Evolutionary conservation across 1,140 invertebrate species (phyloP), one percentile per base, ranked within the genome.

Genomic region (Sinonovacula constricta): DNA sequence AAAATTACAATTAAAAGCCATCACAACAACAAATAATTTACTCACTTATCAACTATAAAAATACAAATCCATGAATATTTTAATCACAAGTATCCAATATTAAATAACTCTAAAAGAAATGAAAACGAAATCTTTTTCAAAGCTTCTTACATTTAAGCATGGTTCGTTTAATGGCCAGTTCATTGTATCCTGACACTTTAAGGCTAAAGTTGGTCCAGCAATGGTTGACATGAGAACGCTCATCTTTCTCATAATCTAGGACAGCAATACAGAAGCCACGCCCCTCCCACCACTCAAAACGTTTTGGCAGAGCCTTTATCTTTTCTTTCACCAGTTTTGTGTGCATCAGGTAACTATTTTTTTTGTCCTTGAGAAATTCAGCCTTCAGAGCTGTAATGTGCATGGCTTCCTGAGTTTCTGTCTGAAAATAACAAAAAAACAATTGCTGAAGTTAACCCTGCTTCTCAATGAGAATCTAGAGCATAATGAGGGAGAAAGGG

Each of bases 241-340:
- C 83, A 36, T 81, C 80, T 14, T 36, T 63, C 12, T 70, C 60
- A 67, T 82, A 86, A 57, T 86, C 76, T 2, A 86, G 18, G 3
- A 82, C 79, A 59, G 75, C 65, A 14, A 75, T 62, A 76, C 78
- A 81, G 75, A 82, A 85, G 39, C 79, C 77, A 18, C 36, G 30
- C 1, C 80, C 83, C 65, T 86, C 85, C 65, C 71, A 81, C 78
- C 83, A 86, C 62, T 81, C 78, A 54, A 75, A 54, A 22, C 51
- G 70, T 45, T 69, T 45, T 22, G 85, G 85, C 4, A 84, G 70
- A 12, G 77, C 74, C 10, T 45, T 22, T 15, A 81, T 77, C 26
- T 67, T 70, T n/a, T 70, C 69, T 18, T 57, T 39, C 3, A 83
- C 33, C 14, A 80, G 26, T 24, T 76, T 36, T 0, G 54, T 72